phyloP scores from a whole-genome alignment of 2,888 invertebrate species.

The Acanthacorydalis orientalis region DNA sequence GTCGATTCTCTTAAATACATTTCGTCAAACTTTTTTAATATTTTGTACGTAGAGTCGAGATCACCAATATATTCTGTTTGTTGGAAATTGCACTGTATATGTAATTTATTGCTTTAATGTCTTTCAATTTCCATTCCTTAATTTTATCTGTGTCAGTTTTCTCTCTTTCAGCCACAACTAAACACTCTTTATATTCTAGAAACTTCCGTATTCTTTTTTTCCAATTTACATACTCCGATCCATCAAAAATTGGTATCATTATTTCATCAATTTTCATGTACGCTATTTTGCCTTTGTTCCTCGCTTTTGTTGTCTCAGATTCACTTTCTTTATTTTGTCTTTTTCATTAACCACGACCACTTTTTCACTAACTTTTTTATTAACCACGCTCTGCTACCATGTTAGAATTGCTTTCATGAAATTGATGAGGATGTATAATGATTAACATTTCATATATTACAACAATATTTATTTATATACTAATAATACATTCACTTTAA shows the following conservation, averaged over 20 bases:
- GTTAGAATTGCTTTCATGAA: neutral
- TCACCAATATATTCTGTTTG: slow-evolving; percentile 9
- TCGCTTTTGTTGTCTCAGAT: neutral
- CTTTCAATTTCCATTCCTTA: slow-evolving; percentile 4
- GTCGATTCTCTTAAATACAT: slow-evolving; percentile 6
- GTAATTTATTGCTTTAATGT: slow-evolving; percentile 6
- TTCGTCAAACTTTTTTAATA: slow-evolving; percentile 5
- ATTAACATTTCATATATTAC: neutral
- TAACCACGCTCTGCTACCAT: too few relatives aligned
- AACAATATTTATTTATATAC: neutral
- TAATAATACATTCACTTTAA: too few relatives aligned
- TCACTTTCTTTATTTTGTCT: neutral
- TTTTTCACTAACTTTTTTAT: too few relatives aligned
- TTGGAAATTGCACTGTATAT: neutral
- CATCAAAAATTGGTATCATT: slow-evolving; percentile 10
- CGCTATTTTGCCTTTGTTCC: slow-evolving; percentile 4
- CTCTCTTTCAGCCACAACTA: slow-evolving; percentile 4
- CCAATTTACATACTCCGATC: slow-evolving; percentile 9
- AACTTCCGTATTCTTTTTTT: slow-evolving; percentile 9
- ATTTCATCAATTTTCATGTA: slow-evolving; percentile 8
- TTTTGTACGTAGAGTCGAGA: neutral
- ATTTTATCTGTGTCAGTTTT: slow-evolving; percentile 2
- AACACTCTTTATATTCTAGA: slow-evolving; percentile 8
- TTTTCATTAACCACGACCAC: neutral
- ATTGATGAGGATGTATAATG: too few relatives aligned